phyloP scores from a whole-genome alignment of 2,888 invertebrate species.

The Sinotaia quadrata region DNA sequence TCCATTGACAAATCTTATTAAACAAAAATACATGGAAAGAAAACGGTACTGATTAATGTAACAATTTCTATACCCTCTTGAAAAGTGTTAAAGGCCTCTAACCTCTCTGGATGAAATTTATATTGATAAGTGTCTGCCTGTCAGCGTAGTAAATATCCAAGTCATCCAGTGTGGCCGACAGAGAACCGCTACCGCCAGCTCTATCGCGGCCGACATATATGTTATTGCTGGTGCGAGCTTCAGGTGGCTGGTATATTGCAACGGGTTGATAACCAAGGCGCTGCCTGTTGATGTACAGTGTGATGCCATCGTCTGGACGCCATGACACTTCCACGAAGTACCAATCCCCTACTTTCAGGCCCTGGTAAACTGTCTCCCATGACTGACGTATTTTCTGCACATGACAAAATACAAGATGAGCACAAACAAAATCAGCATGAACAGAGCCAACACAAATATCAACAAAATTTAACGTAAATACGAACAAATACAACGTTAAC shows the following conservation, averaged over 20 bases:
- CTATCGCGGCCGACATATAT: constrained; percentile 60
- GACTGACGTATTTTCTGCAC: constrained; percentile 25
- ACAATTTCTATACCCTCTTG: too few species aligned
- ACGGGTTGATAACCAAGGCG: constrained; percentile 42
- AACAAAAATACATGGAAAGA: too few species aligned
- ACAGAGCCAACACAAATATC: too few species aligned
- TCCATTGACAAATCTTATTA: too few species aligned
- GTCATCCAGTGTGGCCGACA: constrained; percentile 59
- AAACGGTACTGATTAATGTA: too few species aligned
- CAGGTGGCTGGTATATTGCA: constrained; percentile 33
- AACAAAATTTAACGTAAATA: too few species aligned
- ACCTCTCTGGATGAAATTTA: constrained; percentile 61
- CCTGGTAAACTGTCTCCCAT: constrained; percentile 38
- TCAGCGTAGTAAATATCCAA: constrained; percentile 63
- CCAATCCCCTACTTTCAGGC: constrained; percentile 52
- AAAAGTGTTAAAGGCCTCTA: constrained; percentile 11
- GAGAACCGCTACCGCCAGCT: constrained; percentile 44
- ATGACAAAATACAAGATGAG: too few species aligned
- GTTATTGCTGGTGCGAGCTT: constrained; percentile 35
- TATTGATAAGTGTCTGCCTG: constrained; percentile 54
- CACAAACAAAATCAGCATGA: background rate
- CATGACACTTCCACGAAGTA: constrained; percentile 69
- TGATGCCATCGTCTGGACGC: constrained; percentile 48
- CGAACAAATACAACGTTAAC: too few species aligned
- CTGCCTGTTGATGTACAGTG: constrained; percentile 58